These are phyloP conservation scores for Gadopsis bispinosus DNA, from an alignment of 2,797 vertebrate genomes.

Conservation along the genomic window DNA sequence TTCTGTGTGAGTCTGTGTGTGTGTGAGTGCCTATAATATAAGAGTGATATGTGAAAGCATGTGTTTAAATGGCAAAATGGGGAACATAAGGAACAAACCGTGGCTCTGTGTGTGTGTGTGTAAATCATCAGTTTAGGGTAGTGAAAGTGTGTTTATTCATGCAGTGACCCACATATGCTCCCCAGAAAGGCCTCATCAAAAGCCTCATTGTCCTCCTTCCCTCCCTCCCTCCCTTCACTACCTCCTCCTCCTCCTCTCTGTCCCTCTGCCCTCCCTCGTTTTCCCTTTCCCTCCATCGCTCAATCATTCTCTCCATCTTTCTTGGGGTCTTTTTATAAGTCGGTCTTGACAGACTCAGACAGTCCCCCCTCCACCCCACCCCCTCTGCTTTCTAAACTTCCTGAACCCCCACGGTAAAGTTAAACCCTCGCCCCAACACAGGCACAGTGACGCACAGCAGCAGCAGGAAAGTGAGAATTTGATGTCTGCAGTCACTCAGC, in stretches of 20 bases:
- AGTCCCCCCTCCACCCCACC: not conserved
- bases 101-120: slow-evolving; percentile 44
- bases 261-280: slow-evolving; percentile 37
- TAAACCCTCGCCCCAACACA: slow-evolving; percentile 58
- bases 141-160: slow-evolving; percentile 80
- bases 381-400: slow-evolving; percentile 47
- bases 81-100: slow-evolving; percentile 64
- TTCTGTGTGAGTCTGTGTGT: slow-evolving; percentile 21
- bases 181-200: slow-evolving; percentile 78
- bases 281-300: slow-evolving; percentile 45
- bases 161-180: slow-evolving; percentile 81
- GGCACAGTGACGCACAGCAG: slow-evolving; percentile 43
- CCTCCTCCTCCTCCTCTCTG: slow-evolving; percentile 57
- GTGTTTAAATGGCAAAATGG: slow-evolving; percentile 55
- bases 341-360: slow-evolving; percentile 72
- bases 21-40: slow-evolving; percentile 19
- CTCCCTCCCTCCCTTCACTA: slow-evolving; percentile 44
- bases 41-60: slow-evolving; percentile 55
- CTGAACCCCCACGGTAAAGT: slow-evolving; percentile 65
- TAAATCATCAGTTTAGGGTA: slow-evolving; percentile 65
- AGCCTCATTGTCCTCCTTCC: slow-evolving; percentile 77
- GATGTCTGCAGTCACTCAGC: slow-evolving; percentile 44
- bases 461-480: slow-evolving; percentile 53
- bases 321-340: slow-evolving; percentile 75
- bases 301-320: slow-evolving; percentile 63